Conservation (phyloP, 2,113 vertebrate genomes). For the Pontoporia blainvillei region DNA sequence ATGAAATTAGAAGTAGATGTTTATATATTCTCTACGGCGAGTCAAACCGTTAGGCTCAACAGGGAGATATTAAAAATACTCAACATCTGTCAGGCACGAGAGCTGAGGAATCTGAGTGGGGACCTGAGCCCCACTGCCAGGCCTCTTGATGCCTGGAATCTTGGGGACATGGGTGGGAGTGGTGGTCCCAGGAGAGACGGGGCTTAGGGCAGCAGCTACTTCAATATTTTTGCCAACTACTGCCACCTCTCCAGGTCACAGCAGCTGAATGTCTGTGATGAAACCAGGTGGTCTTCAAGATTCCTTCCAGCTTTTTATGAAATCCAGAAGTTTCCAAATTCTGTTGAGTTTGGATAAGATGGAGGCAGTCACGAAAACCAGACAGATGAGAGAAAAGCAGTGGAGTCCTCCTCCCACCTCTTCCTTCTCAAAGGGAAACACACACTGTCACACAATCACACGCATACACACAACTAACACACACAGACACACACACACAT, state of each 20-base stretch:
- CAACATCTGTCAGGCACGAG: not conserved
- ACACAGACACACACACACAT: not conserved
- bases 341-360: not conserved
- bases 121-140: not conserved
- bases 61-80: not conserved
- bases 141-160: fast-evolving
- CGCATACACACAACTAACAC: not conserved
- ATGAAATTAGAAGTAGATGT: not conserved
- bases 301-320: not conserved
- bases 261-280: fast-evolving
- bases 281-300: fast-evolving
- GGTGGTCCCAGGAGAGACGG: not conserved
- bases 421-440: not conserved
- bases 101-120: too few relatives aligned
- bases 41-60: fast-evolving
- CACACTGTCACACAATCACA: not conserved
- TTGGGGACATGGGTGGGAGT: fast-evolving
- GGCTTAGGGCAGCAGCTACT: too few relatives aligned
- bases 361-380: not conserved
- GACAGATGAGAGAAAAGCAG: not conserved
- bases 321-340: not conserved
- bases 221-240: fast-evolving
- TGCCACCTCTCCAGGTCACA: not conserved
- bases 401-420: not conserved
- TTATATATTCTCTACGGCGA: not conserved